A percentile compares a stretch with the other conserved stretches of the same genome.
Evolutionary conservation across 2,113 vertebrate species (phyloP).

Genomic region (Rutilus rutilus): DNA sequence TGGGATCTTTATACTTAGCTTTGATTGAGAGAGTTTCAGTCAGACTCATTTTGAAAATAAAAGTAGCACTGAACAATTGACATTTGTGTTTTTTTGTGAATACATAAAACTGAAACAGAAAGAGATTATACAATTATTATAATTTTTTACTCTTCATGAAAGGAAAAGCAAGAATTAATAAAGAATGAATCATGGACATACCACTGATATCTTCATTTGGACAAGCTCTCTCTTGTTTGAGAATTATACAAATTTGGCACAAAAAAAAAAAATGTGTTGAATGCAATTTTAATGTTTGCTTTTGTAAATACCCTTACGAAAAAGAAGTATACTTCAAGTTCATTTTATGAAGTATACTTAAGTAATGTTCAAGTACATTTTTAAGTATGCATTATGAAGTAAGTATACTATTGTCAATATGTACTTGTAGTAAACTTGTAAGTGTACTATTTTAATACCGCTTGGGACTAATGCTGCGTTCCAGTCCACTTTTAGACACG

Average conservation of each 20-base stretch:
- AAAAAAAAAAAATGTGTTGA: background rate
- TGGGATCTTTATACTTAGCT: slow-evolving; percentile 63
- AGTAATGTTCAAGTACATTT: no score
- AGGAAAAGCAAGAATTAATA: background rate
- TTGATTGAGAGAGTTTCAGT: slow-evolving; percentile 31
- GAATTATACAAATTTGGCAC: background rate
- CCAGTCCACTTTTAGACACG: no score
- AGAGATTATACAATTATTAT: background rate
- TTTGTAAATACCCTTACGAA: background rate
- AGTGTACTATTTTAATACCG: no score
- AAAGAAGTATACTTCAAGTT: no score
- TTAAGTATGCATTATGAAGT: no score
- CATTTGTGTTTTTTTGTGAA: slow-evolving; percentile 49
- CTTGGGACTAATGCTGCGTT: no score
- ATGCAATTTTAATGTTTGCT: background rate
- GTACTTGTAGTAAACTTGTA: no score
- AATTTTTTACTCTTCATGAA: background rate
- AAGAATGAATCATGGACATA: background rate
- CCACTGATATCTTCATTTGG: background rate
- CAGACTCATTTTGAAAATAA: background rate
- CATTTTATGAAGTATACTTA: no score
- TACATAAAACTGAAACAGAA: slow-evolving; percentile 1
- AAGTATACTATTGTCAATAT: no score
- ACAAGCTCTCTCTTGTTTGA: background rate
- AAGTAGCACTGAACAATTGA: background rate